These are phyloP conservation scores for Chesias legatella DNA, from an alignment of 2,888 invertebrate genomes.

Conservation along the genomic window DNA sequence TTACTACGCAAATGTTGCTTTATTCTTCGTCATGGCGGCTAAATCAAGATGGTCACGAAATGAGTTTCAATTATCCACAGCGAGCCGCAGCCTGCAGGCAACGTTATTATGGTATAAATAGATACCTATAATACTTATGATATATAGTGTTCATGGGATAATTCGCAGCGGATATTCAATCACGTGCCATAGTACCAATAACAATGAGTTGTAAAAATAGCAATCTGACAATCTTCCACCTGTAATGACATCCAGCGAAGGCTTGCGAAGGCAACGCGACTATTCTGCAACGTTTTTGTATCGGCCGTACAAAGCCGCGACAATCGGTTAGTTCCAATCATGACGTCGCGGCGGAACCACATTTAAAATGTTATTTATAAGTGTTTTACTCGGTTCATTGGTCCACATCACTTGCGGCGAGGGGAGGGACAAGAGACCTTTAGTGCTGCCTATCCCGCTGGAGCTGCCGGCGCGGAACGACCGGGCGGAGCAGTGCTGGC, in stretches of 20 bases:
- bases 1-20: too few species aligned
- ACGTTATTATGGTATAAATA: too few species aligned
- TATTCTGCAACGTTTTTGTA: conserved; percentile 57
- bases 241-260: conserved; percentile 60
- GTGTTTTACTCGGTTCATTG: conserved; percentile 34
- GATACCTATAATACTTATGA: not conserved
- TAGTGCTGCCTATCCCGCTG: conserved; percentile 59
- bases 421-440: conserved; percentile 41
- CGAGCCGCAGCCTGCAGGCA: too few species aligned
- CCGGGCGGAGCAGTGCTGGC: conserved; percentile 66
- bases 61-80: too few species aligned
- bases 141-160: conserved; percentile 1
- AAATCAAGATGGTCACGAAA: too few species aligned
- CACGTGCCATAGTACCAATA: conserved; percentile 37
- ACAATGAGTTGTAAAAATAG: conserved; percentile 63
- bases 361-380: conserved; percentile 69
- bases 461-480: conserved; percentile 67
- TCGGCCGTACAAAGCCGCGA: conserved; percentile 48
- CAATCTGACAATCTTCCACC: conserved; percentile 61
- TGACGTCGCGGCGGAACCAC: conserved; percentile 59
- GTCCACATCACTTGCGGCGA: conserved; percentile 18
- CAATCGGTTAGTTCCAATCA: conserved; percentile 64
- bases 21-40: too few species aligned
- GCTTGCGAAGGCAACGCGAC: conserved; percentile 54
- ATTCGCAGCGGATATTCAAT: conserved; percentile 21